Evolutionary conservation across 2,888 invertebrate species (phyloP).

Genomic region (Agriopis marginaria): DNA sequence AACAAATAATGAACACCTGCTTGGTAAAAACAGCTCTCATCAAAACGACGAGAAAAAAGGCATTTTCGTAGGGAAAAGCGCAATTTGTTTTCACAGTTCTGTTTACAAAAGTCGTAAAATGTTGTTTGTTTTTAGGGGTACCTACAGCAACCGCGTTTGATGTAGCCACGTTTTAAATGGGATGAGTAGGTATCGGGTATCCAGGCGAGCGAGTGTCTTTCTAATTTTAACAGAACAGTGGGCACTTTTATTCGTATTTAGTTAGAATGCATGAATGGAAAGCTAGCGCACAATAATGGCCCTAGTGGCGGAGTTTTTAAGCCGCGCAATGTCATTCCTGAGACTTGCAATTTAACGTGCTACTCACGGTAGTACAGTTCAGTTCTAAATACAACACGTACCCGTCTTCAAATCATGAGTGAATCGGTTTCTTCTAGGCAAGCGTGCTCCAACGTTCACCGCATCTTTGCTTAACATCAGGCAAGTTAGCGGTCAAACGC

Average conservation of each 20-base stretch:
- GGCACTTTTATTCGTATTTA: conserved; percentile 13
- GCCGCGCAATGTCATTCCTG: too few species aligned
- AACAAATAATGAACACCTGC: conserved; percentile 23
- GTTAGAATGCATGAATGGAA: neutral
- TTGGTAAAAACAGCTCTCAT: conserved; percentile 26
- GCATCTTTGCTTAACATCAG: too few species aligned
- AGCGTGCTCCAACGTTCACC: too few species aligned
- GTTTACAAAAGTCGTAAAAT: conserved; percentile 47
- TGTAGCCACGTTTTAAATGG: conserved; percentile 45
- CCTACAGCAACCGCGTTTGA: conserved; percentile 43
- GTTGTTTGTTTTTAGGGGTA: conserved; percentile 44
- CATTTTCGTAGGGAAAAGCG: conserved; percentile 39
- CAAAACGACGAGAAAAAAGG: conserved; percentile 37
- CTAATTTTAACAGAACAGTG: conserved; percentile 17
- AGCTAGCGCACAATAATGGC: too few species aligned
- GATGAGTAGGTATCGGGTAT: conserved; percentile 37
- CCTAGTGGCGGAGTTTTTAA: neutral
- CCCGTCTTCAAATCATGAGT: too few species aligned
- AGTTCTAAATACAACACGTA: too few species aligned
- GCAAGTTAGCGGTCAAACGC: too few species aligned
- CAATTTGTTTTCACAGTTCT: conserved; percentile 43
- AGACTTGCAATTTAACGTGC: too few species aligned
- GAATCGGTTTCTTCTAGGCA: too few species aligned
- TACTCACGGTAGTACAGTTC: too few species aligned
- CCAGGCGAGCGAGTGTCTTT: conserved; percentile 14